Evolutionary conservation across 2,113 vertebrate genomes (phyloP).

Genomic region (Callipepla squamata): DNA sequence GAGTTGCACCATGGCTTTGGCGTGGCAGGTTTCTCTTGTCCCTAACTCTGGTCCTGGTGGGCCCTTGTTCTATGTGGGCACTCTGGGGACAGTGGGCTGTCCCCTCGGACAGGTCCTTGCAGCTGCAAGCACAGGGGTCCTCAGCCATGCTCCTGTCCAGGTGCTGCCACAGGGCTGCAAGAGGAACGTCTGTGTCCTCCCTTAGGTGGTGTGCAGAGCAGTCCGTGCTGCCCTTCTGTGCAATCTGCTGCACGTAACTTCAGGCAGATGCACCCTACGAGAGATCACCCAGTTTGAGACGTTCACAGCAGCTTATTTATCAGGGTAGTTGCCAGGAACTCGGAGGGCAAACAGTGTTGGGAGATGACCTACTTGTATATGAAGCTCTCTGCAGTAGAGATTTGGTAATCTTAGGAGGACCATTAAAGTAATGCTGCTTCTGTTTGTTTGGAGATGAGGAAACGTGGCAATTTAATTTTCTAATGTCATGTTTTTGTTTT

Average conservation of each 20-base stretch:
- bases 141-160: fast-evolving
- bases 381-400: conserved; percentile 11
- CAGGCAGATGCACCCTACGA: not conserved
- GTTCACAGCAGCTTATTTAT: not conserved
- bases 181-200: fast-evolving
- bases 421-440: not conserved
- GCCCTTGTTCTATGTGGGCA: fast-evolving
- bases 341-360: not conserved
- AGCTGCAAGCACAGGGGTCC: not conserved
- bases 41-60: fast-evolving
- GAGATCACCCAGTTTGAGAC: not conserved
- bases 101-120: fast-evolving
- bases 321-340: not conserved
- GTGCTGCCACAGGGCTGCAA: not conserved
- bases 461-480: conserved; percentile 10
- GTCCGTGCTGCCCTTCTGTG: fast-evolving
- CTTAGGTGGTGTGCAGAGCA: not conserved
- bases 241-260: not conserved
- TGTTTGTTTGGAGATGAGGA: conserved; percentile 40
- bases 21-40: not conserved
- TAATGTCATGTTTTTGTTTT: not conserved
- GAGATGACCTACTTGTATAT: conserved; percentile 46
- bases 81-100: fast-evolving
- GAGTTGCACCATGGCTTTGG: not conserved
- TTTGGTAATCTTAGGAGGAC: conserved; percentile 36